A percentile compares a stretch with the other conserved stretches of the same genome.
Evolutionary conservation across 2,113 vertebrate genomes (phyloP).

Genomic region (Piprites chloris): DNA sequence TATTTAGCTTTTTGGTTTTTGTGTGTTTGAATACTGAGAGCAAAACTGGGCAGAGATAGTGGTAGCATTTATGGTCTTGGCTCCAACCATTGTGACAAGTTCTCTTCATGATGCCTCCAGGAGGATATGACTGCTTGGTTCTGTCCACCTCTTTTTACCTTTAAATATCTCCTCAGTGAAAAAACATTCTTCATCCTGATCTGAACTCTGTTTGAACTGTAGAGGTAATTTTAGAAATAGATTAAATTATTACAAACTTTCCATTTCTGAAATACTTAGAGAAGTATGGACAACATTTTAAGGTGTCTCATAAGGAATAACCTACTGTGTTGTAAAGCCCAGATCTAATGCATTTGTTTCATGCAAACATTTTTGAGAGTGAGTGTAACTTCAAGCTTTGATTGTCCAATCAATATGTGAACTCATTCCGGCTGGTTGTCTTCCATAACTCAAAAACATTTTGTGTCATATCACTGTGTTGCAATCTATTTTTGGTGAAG

Average conservation of each 20-base stretch:
- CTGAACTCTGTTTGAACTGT: background rate
- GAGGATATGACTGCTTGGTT: rapidly evolving
- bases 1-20: background rate
- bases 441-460: background rate
- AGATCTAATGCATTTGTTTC: background rate
- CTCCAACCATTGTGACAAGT: background rate
- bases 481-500: background rate
- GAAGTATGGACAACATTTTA: background rate
- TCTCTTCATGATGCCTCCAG: background rate
- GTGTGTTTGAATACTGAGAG: background rate
- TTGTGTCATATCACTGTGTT: background rate
- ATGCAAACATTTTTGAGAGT: background rate
- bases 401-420: background rate
- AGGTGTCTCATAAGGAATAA: background rate
- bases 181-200: background rate
- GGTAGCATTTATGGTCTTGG: background rate
- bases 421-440: background rate
- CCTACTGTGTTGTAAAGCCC: background rate
- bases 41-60: background rate
- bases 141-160: background rate
- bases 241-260: background rate
- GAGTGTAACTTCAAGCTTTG: background rate
- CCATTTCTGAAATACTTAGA: background rate
- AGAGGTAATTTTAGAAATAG: background rate
- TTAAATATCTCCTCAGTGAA: background rate